Evolutionary conservation across 2,113 vertebrate species (phyloP).

Genomic region (Gracilinanus agilis): DNA sequence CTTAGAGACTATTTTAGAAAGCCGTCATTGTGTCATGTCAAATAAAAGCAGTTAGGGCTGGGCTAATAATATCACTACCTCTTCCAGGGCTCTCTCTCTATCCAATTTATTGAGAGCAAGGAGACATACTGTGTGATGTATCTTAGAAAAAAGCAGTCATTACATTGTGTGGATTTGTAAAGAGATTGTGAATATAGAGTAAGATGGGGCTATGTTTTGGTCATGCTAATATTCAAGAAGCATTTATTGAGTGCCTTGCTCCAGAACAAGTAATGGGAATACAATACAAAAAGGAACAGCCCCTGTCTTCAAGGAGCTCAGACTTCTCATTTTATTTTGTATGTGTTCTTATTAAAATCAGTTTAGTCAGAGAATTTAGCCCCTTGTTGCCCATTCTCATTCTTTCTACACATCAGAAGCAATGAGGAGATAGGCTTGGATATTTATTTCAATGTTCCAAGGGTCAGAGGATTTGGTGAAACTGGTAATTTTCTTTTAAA

Average conservation of each 20-base stretch:
- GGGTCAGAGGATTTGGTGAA: neutral
- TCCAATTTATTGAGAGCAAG: neutral
- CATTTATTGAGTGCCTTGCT: neutral
- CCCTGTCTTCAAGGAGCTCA: neutral
- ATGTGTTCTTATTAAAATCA: neutral
- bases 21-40: neutral
- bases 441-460: neutral
- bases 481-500: neutral
- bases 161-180: neutral
- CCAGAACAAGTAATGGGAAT: neutral
- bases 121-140: neutral
- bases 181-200: neutral
- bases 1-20: neutral
- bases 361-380: neutral
- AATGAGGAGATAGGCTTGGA: neutral
- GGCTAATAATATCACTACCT: neutral
- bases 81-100: neutral
- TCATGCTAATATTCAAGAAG: neutral
- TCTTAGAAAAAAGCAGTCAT: neutral
- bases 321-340: neutral
- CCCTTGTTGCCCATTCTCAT: neutral
- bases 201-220: neutral
- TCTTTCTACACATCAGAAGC: neutral
- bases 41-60: neutral
- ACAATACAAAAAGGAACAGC: too few species aligned